phyloP scores from a whole-genome alignment of 2,797 vertebrate genomes.

The Lates japonicus region DNA sequence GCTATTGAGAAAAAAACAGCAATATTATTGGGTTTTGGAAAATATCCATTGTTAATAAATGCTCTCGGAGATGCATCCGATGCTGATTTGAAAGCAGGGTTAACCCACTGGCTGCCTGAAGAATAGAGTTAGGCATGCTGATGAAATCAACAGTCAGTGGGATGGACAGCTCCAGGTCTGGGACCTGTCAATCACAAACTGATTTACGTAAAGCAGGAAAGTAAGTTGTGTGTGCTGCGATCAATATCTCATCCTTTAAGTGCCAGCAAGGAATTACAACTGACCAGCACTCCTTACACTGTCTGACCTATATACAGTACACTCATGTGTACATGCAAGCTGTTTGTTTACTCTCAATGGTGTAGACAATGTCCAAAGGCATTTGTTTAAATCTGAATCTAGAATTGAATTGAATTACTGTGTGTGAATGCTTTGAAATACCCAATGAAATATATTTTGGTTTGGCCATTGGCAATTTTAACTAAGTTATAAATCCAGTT shows the following conservation, averaged over 20 bases:
- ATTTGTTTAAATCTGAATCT: background rate
- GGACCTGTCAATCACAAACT: slow-evolving; percentile 70
- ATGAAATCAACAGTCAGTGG: slow-evolving; percentile 58
- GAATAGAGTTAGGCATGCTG: slow-evolving; percentile 28
- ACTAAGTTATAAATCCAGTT: background rate
- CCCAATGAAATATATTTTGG: background rate
- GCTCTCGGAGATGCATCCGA: slow-evolving; percentile 34
- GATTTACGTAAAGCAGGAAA: slow-evolving; percentile 75
- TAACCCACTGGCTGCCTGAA: slow-evolving; percentile 27
- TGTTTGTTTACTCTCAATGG: slow-evolving; percentile 19
- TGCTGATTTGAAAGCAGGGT: slow-evolving; percentile 65
- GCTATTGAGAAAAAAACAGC: slow-evolving; percentile 54
- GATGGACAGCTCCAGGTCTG: slow-evolving; percentile 37
- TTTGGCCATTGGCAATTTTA: slow-evolving; percentile 4
- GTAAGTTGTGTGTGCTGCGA: slow-evolving; percentile 61
- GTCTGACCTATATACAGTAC: slow-evolving; percentile 23
- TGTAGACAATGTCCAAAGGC: background rate
- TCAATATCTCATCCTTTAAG: slow-evolving; percentile 83
- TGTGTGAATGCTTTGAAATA: slow-evolving; percentile 1
- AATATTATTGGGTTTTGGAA: slow-evolving; percentile 69
- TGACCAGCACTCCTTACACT: slow-evolving; percentile 37
- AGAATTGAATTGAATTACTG: background rate
- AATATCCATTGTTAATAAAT: slow-evolving; percentile 73
- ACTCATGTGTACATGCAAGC: slow-evolving; percentile 4
- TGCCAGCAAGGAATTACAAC: slow-evolving; percentile 68